Base-by-base conservation (phyloP, 2,888 invertebrate species). In the Lochmaea crataegi region DNA sequence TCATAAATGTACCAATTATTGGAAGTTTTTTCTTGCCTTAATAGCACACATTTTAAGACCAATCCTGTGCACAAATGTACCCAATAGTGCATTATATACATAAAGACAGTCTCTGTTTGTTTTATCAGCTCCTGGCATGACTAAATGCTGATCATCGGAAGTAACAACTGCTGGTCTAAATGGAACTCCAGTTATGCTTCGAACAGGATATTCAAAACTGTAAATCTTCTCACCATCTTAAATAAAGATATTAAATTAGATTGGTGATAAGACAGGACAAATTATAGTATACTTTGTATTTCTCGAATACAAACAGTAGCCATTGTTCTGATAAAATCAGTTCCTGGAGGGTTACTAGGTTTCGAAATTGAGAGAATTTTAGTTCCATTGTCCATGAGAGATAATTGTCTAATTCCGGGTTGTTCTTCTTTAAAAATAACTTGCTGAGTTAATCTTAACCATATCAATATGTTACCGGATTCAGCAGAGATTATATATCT, bases 391-490 rank as follows among this genome's bases (percentile, higher is more conserved):
- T 94, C 93, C 75, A 94, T 88, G 38, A 96, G 88, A 0, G 92
- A 88, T 2, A 96, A 86, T 83, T 95, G 95, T 78, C 91, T 92
- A 1, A 96, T 91, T 6, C 93, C 92, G 32, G 91, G 92, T 83
- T 97, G 96, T 82, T 94, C 94, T 80, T 95, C 94, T 86, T 95
- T 94, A 83, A 91, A 94, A 65, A 94, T 86, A 0, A 93, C 96
- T 87, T 93, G 90, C 76, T 93, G 91, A 0, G 92, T 90, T 71
- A 93, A 87, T 73, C 93, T 87, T 82, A 96, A 94, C 98, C 98
- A 98, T 75, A 97, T 91, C 0, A 98, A 88, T 48, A 98, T 90
- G 83, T 96, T 94, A 0, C 97, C 97, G 0, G 97, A 96, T 84
- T 98, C 98, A 0, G 96, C 94, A 0, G 97, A 96, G 14, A 97